Evolutionary conservation across 2,888 invertebrate genomes (phyloP).

Genomic region (Trichogramma evanescens): DNA sequence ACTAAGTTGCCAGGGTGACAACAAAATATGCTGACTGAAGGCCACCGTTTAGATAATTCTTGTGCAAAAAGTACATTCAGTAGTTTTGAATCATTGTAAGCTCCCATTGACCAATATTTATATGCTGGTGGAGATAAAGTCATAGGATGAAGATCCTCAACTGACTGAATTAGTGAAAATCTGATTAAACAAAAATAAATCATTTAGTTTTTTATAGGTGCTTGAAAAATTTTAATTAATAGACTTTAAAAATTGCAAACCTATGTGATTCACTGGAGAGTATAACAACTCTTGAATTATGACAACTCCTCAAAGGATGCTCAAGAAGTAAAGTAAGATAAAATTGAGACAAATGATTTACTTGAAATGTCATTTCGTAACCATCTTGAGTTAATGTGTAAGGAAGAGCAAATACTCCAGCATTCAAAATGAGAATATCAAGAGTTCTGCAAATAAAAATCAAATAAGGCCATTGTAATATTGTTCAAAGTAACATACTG

Average conservation of each 20-base stretch:
- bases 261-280: conserved; percentile 86
- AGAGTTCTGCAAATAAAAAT: conserved; percentile 52
- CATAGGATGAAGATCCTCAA: conserved; percentile 37
- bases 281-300: conserved; percentile 67
- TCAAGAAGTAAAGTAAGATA: conserved; percentile 71
- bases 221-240: neutral
- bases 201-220: neutral
- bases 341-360: conserved; percentile 77
- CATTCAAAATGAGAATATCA: conserved; percentile 73
- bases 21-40: conserved; percentile 65
- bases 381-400: conserved; percentile 68
- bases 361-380: conserved; percentile 74
- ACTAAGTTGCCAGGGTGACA: conserved; percentile 92
- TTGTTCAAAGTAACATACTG: conserved; percentile 4
- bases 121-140: conserved; percentile 64
- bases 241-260: conserved; percentile 44
- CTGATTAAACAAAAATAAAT: conserved; percentile 20
- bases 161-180: conserved; percentile 34
- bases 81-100: conserved; percentile 86
- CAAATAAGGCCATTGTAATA: conserved; percentile 6
- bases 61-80: conserved; percentile 79
- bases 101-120: conserved; percentile 73
- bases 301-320: conserved; percentile 59
- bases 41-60: conserved; percentile 69
- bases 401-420: conserved; percentile 71